Conservation (phyloP, 1,140 invertebrate species). For the Nebria ingens region DNA sequence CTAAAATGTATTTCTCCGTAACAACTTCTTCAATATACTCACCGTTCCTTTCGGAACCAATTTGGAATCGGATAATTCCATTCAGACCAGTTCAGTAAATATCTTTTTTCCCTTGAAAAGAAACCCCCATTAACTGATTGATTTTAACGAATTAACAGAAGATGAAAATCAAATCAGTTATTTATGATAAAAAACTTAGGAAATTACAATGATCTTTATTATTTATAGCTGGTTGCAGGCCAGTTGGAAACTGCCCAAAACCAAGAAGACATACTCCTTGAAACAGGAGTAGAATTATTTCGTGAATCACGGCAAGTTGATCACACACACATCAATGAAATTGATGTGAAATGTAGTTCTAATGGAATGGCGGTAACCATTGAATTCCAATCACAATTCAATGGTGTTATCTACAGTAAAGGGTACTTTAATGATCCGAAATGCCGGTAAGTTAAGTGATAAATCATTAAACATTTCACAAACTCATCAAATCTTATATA, state of each 20-base stretch:
- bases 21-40: too few relatives aligned
- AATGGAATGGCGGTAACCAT: conserved; percentile 51
- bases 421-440: conserved; percentile 53
- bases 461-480: too few relatives aligned
- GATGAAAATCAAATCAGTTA: too few relatives aligned
- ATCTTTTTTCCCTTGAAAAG: too few relatives aligned
- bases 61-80: too few relatives aligned
- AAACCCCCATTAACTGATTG: too few relatives aligned
- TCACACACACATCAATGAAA: conserved; percentile 37
- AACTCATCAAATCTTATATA: too few relatives aligned
- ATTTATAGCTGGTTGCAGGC: neutral
- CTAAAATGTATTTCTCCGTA: too few relatives aligned
- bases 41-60: too few relatives aligned
- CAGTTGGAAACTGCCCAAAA: neutral
- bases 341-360: conserved; percentile 54
- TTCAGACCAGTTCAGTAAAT: too few relatives aligned
- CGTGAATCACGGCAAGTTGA: conserved; percentile 16
- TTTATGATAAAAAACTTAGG: too few relatives aligned
- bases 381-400: conserved; percentile 50
- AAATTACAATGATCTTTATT: neutral
- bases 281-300: neutral
- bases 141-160: too few relatives aligned
- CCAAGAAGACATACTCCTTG: neutral
- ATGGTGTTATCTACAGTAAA: conserved; percentile 65
- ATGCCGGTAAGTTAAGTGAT: conserved; percentile 56